phyloP scores from a whole-genome alignment of 1,140 invertebrate species.

The Holcopasites calliopsidis region DNA sequence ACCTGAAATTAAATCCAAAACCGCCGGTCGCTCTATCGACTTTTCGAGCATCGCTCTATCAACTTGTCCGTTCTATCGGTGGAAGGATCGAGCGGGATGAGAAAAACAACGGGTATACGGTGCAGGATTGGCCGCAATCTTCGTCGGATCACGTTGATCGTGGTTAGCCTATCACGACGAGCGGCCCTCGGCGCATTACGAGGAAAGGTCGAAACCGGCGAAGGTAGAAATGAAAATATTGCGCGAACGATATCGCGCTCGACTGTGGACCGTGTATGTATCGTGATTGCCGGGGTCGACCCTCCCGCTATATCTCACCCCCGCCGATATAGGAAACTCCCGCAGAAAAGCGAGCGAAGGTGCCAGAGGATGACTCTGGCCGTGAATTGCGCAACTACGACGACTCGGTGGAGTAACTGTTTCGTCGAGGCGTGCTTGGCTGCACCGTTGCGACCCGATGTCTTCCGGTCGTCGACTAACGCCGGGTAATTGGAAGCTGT shows the following conservation, averaged over 20 bases:
- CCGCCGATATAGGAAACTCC: constrained; percentile 1
- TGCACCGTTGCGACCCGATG: constrained; percentile 22
- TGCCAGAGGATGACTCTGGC: not conserved
- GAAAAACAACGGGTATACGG: constrained; percentile 10
- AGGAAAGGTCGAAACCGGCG: constrained; percentile 6
- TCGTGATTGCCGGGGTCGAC: constrained; percentile 21
- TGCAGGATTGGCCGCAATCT: constrained; percentile 17
- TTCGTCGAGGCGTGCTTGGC: constrained; percentile 29
- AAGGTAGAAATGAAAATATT: constrained; percentile 59
- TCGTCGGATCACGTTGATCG: constrained; percentile 39
- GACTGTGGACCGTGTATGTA: constrained; percentile 36
- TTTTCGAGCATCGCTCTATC: not conserved
- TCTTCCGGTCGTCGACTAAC: constrained; percentile 37
- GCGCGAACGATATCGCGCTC: constrained; percentile 53
- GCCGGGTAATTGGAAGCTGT: constrained; percentile 37
- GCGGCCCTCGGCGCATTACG: not conserved
- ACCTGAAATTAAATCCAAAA: not conserved
- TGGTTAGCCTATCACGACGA: constrained; percentile 56
- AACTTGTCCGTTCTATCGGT: not conserved
- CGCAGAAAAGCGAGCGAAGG: not conserved
- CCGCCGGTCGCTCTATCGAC: not conserved
- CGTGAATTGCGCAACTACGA: not conserved
- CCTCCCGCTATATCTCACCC: not conserved
- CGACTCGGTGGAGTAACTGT: constrained; percentile 21
- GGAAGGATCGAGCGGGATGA: not conserved